Percentiles rank a stretch among this genome's conserved stretches.
These are phyloP conservation scores for Neodiprion lecontei DNA, from an alignment of 1,140 invertebrate genomes.

Conservation along the genomic window DNA sequence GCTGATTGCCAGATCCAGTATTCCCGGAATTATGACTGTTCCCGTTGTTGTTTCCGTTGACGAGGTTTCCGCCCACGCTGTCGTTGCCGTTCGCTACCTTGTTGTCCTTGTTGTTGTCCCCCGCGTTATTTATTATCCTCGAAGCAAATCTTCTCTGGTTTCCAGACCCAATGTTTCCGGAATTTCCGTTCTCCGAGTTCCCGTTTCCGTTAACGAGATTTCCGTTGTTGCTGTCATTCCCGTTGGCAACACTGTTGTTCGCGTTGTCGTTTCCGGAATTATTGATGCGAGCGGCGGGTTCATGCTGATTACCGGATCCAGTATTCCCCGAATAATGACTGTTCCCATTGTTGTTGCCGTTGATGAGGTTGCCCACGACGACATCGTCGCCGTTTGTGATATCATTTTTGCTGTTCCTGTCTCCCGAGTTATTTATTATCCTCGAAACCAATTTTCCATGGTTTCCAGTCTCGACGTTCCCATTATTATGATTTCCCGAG, in stretches of 20 bases:
- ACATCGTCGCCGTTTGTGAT: slow-evolving; percentile 14
- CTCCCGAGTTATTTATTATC: slow-evolving; percentile 17
- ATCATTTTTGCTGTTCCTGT: slow-evolving; percentile 8
- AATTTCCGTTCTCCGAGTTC: slow-evolving; percentile 16
- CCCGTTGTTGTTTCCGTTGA: not conserved
- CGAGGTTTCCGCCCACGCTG: not conserved
- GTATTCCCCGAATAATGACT: slow-evolving; percentile 20
- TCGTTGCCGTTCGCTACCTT: slow-evolving; percentile 1
- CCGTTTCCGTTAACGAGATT: slow-evolving; percentile 22
- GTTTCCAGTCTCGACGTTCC: slow-evolving; percentile 6
- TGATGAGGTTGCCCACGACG: slow-evolving; percentile 18
- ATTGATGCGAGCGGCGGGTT: slow-evolving; percentile 8
- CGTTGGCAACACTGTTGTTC: slow-evolving; percentile 16
- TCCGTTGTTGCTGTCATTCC: slow-evolving; percentile 12
- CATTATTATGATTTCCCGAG: slow-evolving; percentile 16
- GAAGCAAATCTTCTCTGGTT: slow-evolving; percentile 5
- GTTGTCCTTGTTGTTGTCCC: not conserved
- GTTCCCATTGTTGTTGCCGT: slow-evolving; percentile 19
- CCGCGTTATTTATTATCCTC: slow-evolving; percentile 3
- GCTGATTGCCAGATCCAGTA: slow-evolving; percentile 1
- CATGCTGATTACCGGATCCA: slow-evolving; percentile 11
- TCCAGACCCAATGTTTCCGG: slow-evolving; percentile 20
- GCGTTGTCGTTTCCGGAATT: slow-evolving; percentile 17
- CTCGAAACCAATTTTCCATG: not conserved
- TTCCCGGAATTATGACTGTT: slow-evolving; percentile 9